phyloP scores from a whole-genome alignment of 2,888 invertebrate genomes.

The Ochlodes sylvanus region DNA sequence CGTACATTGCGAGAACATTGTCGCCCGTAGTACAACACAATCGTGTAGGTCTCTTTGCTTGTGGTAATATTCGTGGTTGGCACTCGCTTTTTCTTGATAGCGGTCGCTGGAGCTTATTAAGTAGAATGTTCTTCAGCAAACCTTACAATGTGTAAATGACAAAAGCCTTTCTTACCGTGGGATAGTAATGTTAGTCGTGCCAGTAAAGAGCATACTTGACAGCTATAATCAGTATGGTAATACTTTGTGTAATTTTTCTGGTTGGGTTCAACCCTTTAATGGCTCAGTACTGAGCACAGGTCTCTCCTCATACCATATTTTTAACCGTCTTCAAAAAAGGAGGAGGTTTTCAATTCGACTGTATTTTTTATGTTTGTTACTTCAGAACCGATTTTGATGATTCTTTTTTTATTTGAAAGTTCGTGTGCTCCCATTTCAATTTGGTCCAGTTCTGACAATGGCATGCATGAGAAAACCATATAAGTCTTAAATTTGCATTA shows the following conservation, averaged over 20 bases:
- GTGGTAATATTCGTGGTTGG: slow-evolving; percentile 32
- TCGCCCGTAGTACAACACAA: slow-evolving; percentile 19
- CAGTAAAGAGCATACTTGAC: neutral
- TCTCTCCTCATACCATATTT: too few relatives aligned
- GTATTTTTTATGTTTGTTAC: too few relatives aligned
- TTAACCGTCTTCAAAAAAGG: too few relatives aligned
- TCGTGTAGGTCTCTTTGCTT: slow-evolving; percentile 17
- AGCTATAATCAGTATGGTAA: neutral
- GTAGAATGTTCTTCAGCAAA: slow-evolving; percentile 25
- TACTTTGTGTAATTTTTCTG: neutral
- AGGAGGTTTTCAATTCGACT: too few relatives aligned
- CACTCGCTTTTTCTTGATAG: slow-evolving; percentile 31
- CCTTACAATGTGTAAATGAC: slow-evolving; percentile 34
- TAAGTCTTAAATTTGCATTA: too few relatives aligned
- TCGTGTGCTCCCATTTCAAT: too few relatives aligned
- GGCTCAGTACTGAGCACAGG: too few relatives aligned
- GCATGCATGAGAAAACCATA: too few relatives aligned
- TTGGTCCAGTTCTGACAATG: too few relatives aligned
- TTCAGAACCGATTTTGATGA: too few relatives aligned
- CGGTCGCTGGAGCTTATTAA: slow-evolving; percentile 19
- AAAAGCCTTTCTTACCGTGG: slow-evolving; percentile 27
- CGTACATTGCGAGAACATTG: slow-evolving; percentile 11
- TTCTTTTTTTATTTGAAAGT: too few relatives aligned
- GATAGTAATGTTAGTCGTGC: slow-evolving; percentile 11
- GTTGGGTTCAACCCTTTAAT: too few relatives aligned